Conservation (phyloP, 2,113 vertebrate genomes). For the Lucifuga dentata region DNA sequence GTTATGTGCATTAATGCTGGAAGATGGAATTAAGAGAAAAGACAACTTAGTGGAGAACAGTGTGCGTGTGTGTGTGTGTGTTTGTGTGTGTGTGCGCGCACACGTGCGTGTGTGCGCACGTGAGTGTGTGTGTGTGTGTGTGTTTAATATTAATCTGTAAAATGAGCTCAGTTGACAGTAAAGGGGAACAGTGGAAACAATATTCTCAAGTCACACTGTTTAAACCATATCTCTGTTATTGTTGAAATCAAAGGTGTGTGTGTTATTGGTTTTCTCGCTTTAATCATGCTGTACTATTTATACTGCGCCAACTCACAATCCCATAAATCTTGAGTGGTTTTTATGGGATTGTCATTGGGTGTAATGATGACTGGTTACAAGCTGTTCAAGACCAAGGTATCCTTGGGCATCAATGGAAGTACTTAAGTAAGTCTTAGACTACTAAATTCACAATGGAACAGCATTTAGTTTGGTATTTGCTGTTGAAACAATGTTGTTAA, state of each 20-base stretch:
- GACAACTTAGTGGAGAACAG: constrained; percentile 16
- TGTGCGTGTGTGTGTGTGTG: constrained; percentile 6
- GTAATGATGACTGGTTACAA: no score
- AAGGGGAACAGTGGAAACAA: constrained; percentile 26
- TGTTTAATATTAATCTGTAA: constrained; percentile 35
- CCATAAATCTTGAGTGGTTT: no score
- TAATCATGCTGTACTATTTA: no score
- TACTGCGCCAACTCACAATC: no score
- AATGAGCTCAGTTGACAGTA: constrained; percentile 26
- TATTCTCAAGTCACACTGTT: background rate
- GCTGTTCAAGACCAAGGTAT: no score
- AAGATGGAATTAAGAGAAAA: constrained; percentile 41
- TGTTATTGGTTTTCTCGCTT: no score
- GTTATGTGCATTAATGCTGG: constrained; percentile 36
- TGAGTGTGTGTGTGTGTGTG: background rate
- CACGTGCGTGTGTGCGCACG: no score
- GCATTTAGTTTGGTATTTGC: constrained; percentile 1
- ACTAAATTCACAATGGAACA: no score
- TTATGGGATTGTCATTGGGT: no score
- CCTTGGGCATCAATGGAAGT: no score
- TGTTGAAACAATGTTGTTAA: background rate
- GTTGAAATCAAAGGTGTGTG: background rate
- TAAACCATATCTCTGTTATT: background rate
- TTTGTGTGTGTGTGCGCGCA: background rate
- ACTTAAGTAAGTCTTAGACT: no score